Conservation (phyloP, 2,113 vertebrate genomes). For the Zosterops hypoxanthus region DNA sequence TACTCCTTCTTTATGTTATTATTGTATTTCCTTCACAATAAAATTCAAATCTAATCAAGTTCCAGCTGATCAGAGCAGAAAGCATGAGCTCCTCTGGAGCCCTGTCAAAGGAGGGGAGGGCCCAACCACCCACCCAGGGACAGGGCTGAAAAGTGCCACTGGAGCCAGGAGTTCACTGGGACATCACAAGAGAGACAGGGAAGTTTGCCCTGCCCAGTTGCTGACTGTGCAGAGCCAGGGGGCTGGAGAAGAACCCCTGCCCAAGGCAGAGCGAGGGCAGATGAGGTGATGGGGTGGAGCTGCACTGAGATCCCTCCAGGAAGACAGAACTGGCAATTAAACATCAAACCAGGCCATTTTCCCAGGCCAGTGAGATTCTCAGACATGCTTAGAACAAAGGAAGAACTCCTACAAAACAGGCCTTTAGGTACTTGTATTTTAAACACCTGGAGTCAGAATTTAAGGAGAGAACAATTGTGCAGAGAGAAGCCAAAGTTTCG, state of each 20-base stretch:
- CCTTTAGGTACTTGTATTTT: not conserved
- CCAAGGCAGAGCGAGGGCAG: not conserved
- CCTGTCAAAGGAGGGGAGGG: not conserved
- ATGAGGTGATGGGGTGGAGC: not conserved
- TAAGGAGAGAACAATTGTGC: not conserved
- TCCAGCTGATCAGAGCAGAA: not conserved
- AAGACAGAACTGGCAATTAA: not conserved
- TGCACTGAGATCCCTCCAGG: not conserved
- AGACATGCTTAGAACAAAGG: not conserved
- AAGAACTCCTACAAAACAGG: not conserved
- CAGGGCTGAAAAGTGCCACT: not conserved
- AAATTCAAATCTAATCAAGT: not conserved
- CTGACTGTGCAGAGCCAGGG: not conserved
- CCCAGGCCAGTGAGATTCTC: not conserved
- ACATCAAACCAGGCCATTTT: not conserved
- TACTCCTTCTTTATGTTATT: not conserved
- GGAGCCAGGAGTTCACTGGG: not conserved
- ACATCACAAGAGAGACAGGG: not conserved
- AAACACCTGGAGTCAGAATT: not conserved
- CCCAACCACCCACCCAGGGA: accelerated
- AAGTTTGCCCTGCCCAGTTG: not conserved
- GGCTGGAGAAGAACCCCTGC: not conserved
- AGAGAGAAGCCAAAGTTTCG: not conserved
- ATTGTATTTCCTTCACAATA: not conserved
- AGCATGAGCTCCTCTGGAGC: not conserved